These are phyloP conservation scores for Heliconius congener DNA, from an alignment of 1,140 invertebrate genomes.

Conservation along the genomic window DNA sequence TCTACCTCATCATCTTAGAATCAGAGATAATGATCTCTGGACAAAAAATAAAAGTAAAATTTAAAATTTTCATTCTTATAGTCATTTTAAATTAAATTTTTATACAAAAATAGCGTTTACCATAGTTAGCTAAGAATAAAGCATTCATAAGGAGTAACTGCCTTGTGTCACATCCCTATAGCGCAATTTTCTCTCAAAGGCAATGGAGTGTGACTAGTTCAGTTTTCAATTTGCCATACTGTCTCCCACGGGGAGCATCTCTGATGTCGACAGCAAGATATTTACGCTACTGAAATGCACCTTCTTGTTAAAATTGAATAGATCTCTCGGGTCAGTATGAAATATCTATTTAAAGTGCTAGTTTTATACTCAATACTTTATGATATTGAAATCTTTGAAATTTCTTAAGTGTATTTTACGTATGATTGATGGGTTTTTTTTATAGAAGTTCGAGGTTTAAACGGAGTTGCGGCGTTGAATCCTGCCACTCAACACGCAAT, in stretches of 20 bases:
- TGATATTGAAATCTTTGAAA: no score
- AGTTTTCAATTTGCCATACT: constrained; percentile 53
- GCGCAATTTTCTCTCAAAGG: constrained; percentile 42
- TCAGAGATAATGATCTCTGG: no score
- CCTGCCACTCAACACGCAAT: no score
- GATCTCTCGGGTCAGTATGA: background rate
- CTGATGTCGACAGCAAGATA: constrained; percentile 40
- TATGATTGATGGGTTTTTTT: no score
- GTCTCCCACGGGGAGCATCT: constrained; percentile 45
- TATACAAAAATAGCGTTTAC: background rate
- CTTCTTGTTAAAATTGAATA: constrained; percentile 17
- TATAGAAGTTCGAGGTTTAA: no score
- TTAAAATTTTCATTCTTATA: no score
- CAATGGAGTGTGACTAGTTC: constrained; percentile 47
- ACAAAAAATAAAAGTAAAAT: no score
- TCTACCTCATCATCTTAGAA: no score
- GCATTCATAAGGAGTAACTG: constrained; percentile 12
- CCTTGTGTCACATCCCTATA: constrained; percentile 31
- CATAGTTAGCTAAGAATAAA: constrained; percentile 4
- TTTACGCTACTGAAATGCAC: constrained; percentile 12
- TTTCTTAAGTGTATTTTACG: no score
- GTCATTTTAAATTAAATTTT: background rate
- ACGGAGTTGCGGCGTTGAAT: no score
- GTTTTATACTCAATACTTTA: no score
- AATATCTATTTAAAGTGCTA: background rate